Percentiles rank a stretch among this genome's conserved stretches.
Evolutionary conservation across 64 coral and sea anemone genomes (phyloP).

Genomic region (Platygyra sinensis): DNA sequence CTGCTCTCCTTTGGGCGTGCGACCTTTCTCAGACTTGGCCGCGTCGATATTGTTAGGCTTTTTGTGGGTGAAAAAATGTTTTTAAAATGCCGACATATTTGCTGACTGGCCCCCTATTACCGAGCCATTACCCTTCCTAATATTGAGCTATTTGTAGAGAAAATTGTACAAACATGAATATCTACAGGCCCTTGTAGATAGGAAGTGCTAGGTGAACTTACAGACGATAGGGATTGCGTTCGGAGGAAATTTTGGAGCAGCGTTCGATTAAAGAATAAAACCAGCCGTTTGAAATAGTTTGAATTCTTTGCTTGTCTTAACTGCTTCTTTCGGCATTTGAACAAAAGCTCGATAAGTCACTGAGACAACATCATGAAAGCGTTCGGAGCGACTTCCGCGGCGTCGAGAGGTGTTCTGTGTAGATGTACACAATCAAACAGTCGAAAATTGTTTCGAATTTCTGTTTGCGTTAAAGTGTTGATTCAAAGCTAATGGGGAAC

Average conservation of each 20-base stretch:
- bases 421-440: neutral
- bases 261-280: neutral
- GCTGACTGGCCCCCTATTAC: conserved; percentile 4
- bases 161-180: neutral
- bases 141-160: conserved; percentile 15
- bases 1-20: neutral
- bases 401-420: neutral
- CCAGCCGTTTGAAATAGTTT: conserved; percentile 31
- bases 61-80: conserved; percentile 1
- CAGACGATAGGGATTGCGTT: neutral
- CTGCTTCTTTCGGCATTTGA: conserved; percentile 23
- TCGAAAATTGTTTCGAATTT: conserved; percentile 6
- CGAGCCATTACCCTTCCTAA: neutral
- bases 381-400: conserved; percentile 10
- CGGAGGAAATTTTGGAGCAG: neutral
- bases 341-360: conserved; percentile 38
- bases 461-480: neutral
- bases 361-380: conserved; percentile 25
- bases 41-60: neutral
- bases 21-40: neutral
- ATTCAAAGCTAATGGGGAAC: neutral
- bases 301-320: conserved; percentile 38
- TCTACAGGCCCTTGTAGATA: neutral
- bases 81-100: conserved; percentile 13
- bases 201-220: neutral